A percentile compares a stretch with the other conserved stretches of the same genome.
These are phyloP conservation scores for Austrofundulus limnaeus DNA, from an alignment of 2,113 vertebrate genomes.

Conservation along the genomic window DNA sequence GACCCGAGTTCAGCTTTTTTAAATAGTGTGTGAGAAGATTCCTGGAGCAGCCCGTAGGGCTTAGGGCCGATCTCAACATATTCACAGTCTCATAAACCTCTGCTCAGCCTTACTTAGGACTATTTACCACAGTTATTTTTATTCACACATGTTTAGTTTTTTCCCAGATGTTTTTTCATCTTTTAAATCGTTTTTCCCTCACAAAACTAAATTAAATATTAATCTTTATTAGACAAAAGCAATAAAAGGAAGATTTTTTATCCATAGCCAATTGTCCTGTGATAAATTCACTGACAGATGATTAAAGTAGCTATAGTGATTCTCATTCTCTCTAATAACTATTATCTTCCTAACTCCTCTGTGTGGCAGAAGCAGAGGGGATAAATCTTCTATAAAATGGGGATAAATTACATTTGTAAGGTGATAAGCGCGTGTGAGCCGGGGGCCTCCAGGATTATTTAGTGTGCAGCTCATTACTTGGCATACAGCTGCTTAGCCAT, in stretches of 20 bases:
- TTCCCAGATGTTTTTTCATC: conserved; percentile 4
- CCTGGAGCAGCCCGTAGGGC: conserved; percentile 61
- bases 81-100: conserved; percentile 26
- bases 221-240: conserved; percentile 28
- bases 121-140: conserved; percentile 6
- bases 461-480: conserved; percentile 91
- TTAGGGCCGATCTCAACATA: conserved; percentile 60
- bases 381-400: conserved; percentile 76
- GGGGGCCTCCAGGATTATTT: conserved; percentile 85
- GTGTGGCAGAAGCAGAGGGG: conserved; percentile 56
- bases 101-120: conserved; percentile 10
- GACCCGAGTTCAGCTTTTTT: conserved; percentile 65
- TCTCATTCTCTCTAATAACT: conserved; percentile 72
- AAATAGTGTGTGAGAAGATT: conserved; percentile 65
- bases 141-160: conserved; percentile 12
- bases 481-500: conserved; percentile 93
- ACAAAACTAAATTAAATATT: conserved; percentile 16
- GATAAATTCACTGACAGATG: conserved; percentile 60
- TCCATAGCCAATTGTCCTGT: conserved; percentile 46
- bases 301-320: conserved; percentile 65
- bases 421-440: conserved; percentile 87
- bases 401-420: conserved; percentile 83
- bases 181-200: conserved; percentile 20
- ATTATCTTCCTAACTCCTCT: conserved; percentile 65
- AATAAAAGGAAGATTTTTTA: conserved; percentile 22